These are phyloP conservation scores for Phallusia fumigata DNA, from an alignment of 23 tunicate species.

Conservation along the genomic window DNA sequence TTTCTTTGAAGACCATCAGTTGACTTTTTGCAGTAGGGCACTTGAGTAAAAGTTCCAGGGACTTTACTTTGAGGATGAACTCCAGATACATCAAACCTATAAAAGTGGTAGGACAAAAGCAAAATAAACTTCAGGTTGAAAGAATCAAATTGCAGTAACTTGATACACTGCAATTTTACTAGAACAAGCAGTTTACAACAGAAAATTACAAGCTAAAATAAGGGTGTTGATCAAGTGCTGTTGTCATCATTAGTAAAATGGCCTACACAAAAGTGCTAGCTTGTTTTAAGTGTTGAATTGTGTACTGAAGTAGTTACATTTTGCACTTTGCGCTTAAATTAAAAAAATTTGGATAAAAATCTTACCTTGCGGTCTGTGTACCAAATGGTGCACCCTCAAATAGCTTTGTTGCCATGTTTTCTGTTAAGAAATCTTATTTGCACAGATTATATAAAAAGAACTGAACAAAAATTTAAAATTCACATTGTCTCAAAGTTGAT, in stretches of 20 bases:
- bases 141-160: neutral
- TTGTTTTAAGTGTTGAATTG: too few species aligned
- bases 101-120: neutral
- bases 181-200: neutral
- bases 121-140: neutral
- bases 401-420: slow-evolving; percentile 54
- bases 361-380: slow-evolving; percentile 82
- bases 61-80: slow-evolving; percentile 91
- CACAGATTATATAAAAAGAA: neutral
- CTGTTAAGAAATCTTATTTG: too few species aligned
- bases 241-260: too few species aligned
- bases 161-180: neutral
- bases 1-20: slow-evolving; percentile 57
- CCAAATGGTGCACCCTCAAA: slow-evolving; percentile 93
- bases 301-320: too few species aligned
- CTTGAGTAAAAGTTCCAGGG: slow-evolving; percentile 88
- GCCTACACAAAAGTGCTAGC: too few species aligned
- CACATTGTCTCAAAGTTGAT: neutral
- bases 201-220: too few species aligned
- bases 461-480: neutral
- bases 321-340: too few species aligned
- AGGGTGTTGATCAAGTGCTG: too few species aligned
- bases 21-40: slow-evolving; percentile 80
- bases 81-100: slow-evolving; percentile 82
- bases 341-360: neutral